Evolutionary conservation across 2,888 invertebrate species (phyloP).

Genomic region (Netelia melanura): DNA sequence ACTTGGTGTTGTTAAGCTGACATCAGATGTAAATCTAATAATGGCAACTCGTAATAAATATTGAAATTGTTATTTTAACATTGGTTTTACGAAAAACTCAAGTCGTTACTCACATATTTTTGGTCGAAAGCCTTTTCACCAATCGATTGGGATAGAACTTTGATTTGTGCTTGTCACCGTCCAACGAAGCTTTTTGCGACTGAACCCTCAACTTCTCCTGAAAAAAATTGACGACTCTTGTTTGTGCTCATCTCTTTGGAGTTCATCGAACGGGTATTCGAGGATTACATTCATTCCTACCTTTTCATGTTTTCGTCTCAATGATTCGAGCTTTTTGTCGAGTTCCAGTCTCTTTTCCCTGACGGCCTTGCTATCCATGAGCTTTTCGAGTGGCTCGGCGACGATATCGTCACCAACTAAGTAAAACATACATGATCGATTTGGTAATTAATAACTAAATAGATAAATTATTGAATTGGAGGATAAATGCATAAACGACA

Average conservation of each 20-base stretch:
- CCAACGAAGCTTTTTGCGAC: slow-evolving; percentile 87
- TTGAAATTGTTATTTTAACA: not conserved
- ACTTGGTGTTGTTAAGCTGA: slow-evolving; percentile 74
- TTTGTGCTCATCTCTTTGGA: not conserved
- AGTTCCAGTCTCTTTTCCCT: slow-evolving; percentile 93
- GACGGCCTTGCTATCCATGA: slow-evolving; percentile 93
- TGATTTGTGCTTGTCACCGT: slow-evolving; percentile 88
- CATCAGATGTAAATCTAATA: slow-evolving; percentile 80
- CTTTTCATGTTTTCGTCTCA: slow-evolving; percentile 94
- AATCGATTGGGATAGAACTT: slow-evolving; percentile 89
- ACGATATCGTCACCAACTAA: slow-evolving; percentile 86
- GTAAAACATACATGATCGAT: too few species aligned
- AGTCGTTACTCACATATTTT: slow-evolving; percentile 90
- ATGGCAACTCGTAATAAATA: not conserved
- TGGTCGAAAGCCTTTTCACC: slow-evolving; percentile 91
- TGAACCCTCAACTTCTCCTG: slow-evolving; percentile 88
- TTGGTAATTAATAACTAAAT: slow-evolving; percentile 4
- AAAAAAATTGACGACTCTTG: slow-evolving; percentile 8
- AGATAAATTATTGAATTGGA: not conserved
- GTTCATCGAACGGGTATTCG: not conserved
- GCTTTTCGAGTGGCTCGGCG: slow-evolving; percentile 92
- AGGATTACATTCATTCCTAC: slow-evolving; percentile 75
- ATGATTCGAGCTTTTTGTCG: slow-evolving; percentile 94
- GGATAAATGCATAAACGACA: not conserved
- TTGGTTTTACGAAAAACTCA: not conserved